Percentiles rank a stretch among this genome's conserved stretches.
Conservation (phyloP, 1,140 invertebrate genomes). For the Drosophila chauvacae region DNA sequence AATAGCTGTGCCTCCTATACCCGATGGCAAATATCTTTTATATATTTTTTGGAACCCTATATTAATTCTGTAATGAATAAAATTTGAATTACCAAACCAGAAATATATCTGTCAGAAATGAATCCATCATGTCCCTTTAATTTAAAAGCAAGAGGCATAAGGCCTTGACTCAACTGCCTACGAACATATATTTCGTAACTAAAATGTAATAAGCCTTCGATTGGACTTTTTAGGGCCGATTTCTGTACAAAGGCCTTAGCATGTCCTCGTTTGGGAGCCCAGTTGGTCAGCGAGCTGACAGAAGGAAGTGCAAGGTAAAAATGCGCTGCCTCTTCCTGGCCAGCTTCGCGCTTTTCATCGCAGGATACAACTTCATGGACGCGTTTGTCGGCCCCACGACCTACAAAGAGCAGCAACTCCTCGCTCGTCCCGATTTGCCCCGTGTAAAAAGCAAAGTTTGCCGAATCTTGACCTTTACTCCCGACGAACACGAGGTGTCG, state of each 20-base stretch:
- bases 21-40: not conserved
- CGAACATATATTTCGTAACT: not conserved
- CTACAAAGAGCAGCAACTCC: constrained; percentile 5
- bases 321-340: constrained; percentile 13
- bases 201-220: not conserved
- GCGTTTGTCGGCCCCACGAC: constrained; percentile 3
- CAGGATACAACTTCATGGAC: constrained; percentile 19
- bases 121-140: not conserved
- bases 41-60: too few species aligned
- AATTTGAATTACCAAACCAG: not conserved
- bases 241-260: not conserved
- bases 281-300: not conserved
- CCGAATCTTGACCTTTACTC: constrained; percentile 18
- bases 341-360: not conserved
- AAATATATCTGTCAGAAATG: not conserved
- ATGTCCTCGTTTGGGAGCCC: not conserved
- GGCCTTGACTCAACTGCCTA: not conserved
- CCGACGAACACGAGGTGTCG: not conserved
- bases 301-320: not conserved
- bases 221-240: not conserved
- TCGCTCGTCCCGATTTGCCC: not conserved
- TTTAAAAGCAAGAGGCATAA: not conserved
- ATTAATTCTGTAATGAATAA: not conserved
- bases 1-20: constrained; percentile 1
- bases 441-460: constrained; percentile 7